Evolutionary conservation across 2,113 vertebrate genomes (phyloP), one percentile per base, ranked within the genome.

Genomic region (Ictalurus punctatus): DNA sequence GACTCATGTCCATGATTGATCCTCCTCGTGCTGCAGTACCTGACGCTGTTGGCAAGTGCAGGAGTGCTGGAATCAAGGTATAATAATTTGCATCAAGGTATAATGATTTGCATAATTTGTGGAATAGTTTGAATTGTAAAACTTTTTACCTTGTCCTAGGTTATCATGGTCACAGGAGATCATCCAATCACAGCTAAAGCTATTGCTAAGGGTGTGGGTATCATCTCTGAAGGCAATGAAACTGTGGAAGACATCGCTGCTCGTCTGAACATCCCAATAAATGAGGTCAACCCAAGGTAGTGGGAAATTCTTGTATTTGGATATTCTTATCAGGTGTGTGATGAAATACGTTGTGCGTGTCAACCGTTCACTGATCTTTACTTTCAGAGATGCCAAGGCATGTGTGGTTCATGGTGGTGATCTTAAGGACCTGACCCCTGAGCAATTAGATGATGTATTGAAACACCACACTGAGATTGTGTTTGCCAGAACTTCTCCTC

Each of bases 161-260:
- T 98, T 65, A 98, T 99, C 93, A 98, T 99, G 98, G 98, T 99
- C 30, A 98, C 97, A 0, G 98, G 98, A 52, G 98, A 98, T 94
- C 98, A 98, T 93, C 98, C 98, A 84, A 98, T 99, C 95, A 98
- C 97, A 10, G 98, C 97, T 74, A 99, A 98, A 91, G 98, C 98
- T 93, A 99, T 99, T 0, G 98, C 98, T 86, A 99, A 98, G 73
- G 98, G 98, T 0, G 97, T 99, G 37, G 98, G 97, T 4, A 99
- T 99, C 90, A 99, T 99, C 90, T 98, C 98, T 0, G 98, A 99
- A 91, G 98, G 98, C 87, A 99, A 98, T 0, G 98, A 98, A 94
- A 99, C 98, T 0, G 96, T 98, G 54, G 98, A 99, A 89, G 98
- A 98, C 94, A 98, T 99, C 0, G 98, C 98, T 0, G 97, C 96